Conservation (phyloP, 2,888 invertebrate genomes). For the Scelioninae gen. 1 region DNA sequence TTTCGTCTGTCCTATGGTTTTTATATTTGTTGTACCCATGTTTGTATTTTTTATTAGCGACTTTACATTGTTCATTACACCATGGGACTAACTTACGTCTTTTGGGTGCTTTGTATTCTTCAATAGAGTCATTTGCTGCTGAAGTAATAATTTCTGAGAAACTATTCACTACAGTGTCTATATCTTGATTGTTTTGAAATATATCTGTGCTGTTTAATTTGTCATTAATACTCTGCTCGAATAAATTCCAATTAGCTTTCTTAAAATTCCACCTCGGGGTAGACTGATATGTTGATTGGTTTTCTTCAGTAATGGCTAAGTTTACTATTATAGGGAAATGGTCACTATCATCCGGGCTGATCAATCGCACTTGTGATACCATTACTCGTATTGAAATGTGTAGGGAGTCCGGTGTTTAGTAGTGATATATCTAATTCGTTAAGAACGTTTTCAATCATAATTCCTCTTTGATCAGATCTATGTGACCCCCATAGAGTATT, state of each 20-base stretch:
- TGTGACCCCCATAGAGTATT: conserved; percentile 66
- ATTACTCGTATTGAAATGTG: conserved; percentile 54
- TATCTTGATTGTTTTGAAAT: background rate
- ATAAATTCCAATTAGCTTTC: conserved; percentile 63
- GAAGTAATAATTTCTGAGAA: conserved; percentile 35
- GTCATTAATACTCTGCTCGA: conserved; percentile 18
- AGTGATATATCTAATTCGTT: conserved; percentile 49
- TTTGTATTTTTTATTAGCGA: conserved; percentile 32
- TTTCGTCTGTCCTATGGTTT: conserved; percentile 41
- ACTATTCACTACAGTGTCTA: background rate
- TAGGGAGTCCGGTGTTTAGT: conserved; percentile 52
- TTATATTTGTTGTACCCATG: conserved; percentile 54
- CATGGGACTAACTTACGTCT: conserved; percentile 67
- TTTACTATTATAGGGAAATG: conserved; percentile 42
- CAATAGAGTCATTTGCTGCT: conserved; percentile 55
- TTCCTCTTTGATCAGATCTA: conserved; percentile 63
- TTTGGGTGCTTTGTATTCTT: conserved; percentile 23
- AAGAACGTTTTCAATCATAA: conserved; percentile 53
- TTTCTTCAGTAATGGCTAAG: background rate
- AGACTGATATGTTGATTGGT: background rate
- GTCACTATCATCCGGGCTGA: conserved; percentile 53
- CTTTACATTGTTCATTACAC: conserved; percentile 66
- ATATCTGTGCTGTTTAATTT: conserved; percentile 5
- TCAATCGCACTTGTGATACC: conserved; percentile 1
- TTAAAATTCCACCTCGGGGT: conserved; percentile 52